phyloP scores from a whole-genome alignment of 2,797 vertebrate species.

The Hydrophis major region DNA sequence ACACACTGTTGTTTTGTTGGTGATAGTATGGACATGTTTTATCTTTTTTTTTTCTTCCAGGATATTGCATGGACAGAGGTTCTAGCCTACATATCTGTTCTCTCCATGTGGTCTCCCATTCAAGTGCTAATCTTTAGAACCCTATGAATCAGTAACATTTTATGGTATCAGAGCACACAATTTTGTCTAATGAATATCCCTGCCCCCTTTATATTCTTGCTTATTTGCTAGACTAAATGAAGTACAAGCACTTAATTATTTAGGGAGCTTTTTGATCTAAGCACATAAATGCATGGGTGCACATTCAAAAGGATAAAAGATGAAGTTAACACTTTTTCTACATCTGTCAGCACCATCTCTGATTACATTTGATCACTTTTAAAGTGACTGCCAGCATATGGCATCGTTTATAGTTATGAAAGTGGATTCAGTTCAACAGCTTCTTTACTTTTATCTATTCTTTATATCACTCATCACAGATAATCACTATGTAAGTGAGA shows the following conservation, averaged over 20 bases:
- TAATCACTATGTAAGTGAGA: conserved; percentile 21
- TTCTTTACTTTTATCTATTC: conserved; percentile 59
- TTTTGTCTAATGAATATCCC: neutral
- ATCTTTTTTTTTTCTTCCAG: neutral
- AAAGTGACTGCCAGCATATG: conserved; percentile 64
- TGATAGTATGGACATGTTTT: neutral
- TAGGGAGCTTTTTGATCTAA: conserved; percentile 43
- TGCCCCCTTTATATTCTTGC: conserved; percentile 5
- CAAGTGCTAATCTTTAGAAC: neutral
- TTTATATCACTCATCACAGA: conserved; percentile 53
- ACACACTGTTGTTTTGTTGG: neutral
- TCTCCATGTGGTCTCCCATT: neutral
- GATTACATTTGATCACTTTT: conserved; percentile 60
- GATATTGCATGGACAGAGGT: neutral
- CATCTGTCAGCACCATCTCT: conserved; percentile 62
- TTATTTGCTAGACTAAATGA: conserved; percentile 43
- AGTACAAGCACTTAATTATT: conserved; percentile 57
- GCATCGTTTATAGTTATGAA: conserved; percentile 64
- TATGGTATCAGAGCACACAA: neutral
- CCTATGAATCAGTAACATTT: neutral
- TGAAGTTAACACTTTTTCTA: conserved; percentile 61
- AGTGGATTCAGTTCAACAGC: conserved; percentile 54
- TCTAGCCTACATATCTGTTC: neutral
- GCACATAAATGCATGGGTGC: neutral
- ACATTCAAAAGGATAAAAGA: conserved; percentile 55